Evolutionary conservation across 2,888 invertebrate genomes (phyloP), one percentile per base, ranked within the genome.

Genomic region (Parnassius mnemosyne): DNA sequence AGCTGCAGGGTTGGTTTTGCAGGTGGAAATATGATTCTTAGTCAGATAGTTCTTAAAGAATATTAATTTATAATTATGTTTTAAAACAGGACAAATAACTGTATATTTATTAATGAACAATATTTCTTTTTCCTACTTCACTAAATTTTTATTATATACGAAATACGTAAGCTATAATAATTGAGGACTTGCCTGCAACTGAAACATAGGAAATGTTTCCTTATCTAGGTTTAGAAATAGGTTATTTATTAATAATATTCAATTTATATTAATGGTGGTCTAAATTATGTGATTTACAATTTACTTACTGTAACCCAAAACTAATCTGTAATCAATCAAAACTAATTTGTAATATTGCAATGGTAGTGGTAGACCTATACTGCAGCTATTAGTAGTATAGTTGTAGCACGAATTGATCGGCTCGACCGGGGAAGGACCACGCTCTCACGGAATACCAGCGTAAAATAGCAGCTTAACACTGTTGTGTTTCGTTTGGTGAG

Each of bases 1-100:
- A 0, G 96, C 96, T n/a, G 96, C 97, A 2, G 97, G 96, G n/a
- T 85, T 97, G 13, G 94, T 94, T n/a, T 85, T 94, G 60, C 95
- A 95, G 81, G 92, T 95, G 64, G 92, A 90, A 65, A 87, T 85
- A 76, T 89, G 69, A 84, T 69, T 74, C 65, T 73, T 70, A 72
- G 65, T 67, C 68, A 73, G 7, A 43, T 56, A 53, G 11, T 50
- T 16, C 44, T 12, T 50, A 11, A 12, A 44, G 20, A 43, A 43
- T 44, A 44, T 13, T 43, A 46, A 41, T 55, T 54, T 12, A 54
- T 46, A 51, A 20, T 41, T 46, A 5, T 53, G 10, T 25, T 25
- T 25, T 52, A 42, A 20, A 50, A n/a, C 43, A 41, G 25, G 50
- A 46, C 10, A 53, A 41, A 43, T 25, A n/a, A 10, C 46, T 47